Base-by-base conservation (phyloP, 1,140 invertebrate genomes). In the Drosophila sp. region DNA sequence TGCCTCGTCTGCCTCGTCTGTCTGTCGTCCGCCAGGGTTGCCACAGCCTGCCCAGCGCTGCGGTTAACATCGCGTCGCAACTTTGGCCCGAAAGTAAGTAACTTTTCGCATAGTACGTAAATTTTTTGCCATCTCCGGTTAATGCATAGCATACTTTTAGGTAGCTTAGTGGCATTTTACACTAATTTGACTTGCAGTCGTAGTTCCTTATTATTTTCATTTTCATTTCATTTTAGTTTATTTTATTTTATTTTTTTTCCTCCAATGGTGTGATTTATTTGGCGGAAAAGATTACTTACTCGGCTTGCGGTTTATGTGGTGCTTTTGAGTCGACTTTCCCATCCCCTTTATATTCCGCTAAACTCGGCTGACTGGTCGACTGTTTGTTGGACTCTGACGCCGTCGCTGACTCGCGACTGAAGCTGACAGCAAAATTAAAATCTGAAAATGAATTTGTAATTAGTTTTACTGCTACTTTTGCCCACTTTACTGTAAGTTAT, bases 211-310 rank as follows among this genome's bases (percentile, higher is more conserved):
- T 57, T 56, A 50, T 48, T 46, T 50, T 56, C n/a, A n/a, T n/a
- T n/a, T n/a, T n/a, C n/a, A n/a, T n/a, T n/a, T n/a, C n/a, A n/a
- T n/a, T n/a, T n/a, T n/a, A n/a, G n/a, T n/a, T n/a, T n/a, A n/a
- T n/a, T n/a, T n/a, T n/a, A n/a, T 29, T 64, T 43, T 67, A 7
- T 11, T 32, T 38, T 13, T 25, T 51, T 56, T 38, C 21, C 62
- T 65, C 64, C 89, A 71, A 90, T 90, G 84, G 87, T 90, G 89
- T 90, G 89, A 90, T 90, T 90, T 90, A 90, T 89, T 89, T 90
- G 89, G 80, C 89, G 89, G 89, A 90, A 90, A 90, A 90, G 89
- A 90, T 90, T 90, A 90, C 83, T 89, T 89, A 83, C 83, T 83
- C 72, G 67, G 50, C 76, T 63, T 63, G 81, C 21, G 70, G 83